Percentiles rank a stretch among this genome's conserved stretches.
phyloP scores from a whole-genome alignment of 2,888 invertebrate genomes.

The Conomelus anceps region DNA sequence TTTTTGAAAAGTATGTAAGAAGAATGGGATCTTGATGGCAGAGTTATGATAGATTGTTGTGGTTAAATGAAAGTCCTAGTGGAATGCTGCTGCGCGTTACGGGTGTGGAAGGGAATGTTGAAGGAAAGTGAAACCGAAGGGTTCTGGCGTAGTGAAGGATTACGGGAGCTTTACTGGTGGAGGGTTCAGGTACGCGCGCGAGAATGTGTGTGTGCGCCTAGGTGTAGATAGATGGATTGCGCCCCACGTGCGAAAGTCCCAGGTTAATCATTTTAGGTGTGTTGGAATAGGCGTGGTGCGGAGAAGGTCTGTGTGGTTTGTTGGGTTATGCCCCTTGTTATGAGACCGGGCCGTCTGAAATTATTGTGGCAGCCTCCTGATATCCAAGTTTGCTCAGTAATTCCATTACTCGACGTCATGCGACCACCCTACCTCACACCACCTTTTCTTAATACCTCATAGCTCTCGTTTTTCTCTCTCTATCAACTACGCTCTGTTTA shows the following conservation, averaged over 20 bases:
- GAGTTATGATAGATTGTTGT: background rate
- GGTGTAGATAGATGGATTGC: background rate
- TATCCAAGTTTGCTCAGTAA: background rate
- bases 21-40: background rate
- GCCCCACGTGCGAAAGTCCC: background rate
- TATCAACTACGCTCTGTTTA: slow-evolving; percentile 5
- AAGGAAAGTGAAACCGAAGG: background rate
- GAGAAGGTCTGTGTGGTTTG: background rate
- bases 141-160: background rate
- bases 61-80: background rate
- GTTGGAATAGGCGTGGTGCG: background rate
- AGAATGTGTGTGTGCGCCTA: background rate
- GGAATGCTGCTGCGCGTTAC: background rate
- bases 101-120: background rate
- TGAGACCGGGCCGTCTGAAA: background rate
- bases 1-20: background rate
- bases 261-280: background rate
- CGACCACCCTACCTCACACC: slow-evolving; percentile 8
- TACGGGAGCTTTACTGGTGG: background rate
- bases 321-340: background rate
- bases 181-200: background rate
- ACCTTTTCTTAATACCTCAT: slow-evolving; percentile 20
- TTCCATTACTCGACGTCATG: background rate
- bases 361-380: background rate
- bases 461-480: slow-evolving; percentile 2